phyloP scores from a whole-genome alignment of 2,113 vertebrate species.

The Cryptotis parvus region DNA sequence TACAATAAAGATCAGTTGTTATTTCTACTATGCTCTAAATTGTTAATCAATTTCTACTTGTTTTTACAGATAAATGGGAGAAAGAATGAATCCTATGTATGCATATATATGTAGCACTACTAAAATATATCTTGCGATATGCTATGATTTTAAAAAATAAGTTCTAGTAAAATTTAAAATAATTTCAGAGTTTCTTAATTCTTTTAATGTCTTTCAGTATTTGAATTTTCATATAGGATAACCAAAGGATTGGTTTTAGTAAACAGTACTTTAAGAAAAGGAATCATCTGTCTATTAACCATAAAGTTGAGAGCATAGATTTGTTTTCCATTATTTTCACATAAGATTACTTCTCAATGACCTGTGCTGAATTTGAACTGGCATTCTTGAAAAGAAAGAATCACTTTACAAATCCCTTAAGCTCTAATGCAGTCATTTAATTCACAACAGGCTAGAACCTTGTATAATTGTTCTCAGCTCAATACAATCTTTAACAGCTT shows the following conservation, averaged over 20 bases:
- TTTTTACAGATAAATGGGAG: constrained; percentile 14
- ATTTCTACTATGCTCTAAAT: neutral
- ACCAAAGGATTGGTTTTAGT: neutral
- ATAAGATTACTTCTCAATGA: constrained; percentile 68
- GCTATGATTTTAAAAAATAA: neutral
- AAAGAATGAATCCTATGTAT: neutral
- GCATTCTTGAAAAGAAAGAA: constrained; percentile 75
- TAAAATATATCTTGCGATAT: constrained; percentile 10
- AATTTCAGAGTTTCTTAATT: constrained; percentile 29
- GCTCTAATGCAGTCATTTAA: constrained; percentile 79
- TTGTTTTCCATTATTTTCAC: constrained; percentile 70
- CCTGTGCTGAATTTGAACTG: constrained; percentile 69
- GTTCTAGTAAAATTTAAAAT: constrained; percentile 43
- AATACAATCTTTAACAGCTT: constrained; percentile 81
- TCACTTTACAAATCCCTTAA: constrained; percentile 81
- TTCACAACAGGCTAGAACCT: constrained; percentile 80
- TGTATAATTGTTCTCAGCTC: constrained; percentile 83
- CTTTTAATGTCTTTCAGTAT: neutral
- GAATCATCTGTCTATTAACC: constrained; percentile 31
- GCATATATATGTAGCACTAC: neutral
- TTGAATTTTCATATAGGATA: constrained; percentile 25
- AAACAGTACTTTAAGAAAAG: constrained; percentile 42
- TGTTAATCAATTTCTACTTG: constrained; percentile 13
- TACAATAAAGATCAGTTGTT: neutral
- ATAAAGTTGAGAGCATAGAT: constrained; percentile 41